Base-by-base conservation (phyloP, 2,888 invertebrate species). In the Mimas tiliae region DNA sequence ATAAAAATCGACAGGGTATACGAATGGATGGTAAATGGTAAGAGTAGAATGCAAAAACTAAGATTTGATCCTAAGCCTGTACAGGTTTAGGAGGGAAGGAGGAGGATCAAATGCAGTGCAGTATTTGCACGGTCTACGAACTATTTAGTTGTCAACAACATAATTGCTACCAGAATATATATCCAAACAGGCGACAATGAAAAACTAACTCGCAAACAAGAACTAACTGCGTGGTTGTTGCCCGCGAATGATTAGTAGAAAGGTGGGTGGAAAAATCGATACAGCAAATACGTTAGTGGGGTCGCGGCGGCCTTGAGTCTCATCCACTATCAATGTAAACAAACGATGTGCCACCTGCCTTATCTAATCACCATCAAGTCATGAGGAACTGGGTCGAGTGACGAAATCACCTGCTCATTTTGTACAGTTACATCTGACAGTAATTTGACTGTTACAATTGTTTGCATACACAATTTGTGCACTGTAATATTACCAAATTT, bases 321-420 rank as follows among this genome's bases (percentile, higher is more conserved):
- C 51, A 51, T 51, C 62, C 67, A 69, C 72, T 81, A 81, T 80
- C 80, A 76, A 75, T 72, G 78, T 75, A 82, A 82, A 82, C 84
- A 81, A 70, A 74, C 74, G 70, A 71, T 72, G 11, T 45, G 45
- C 70, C 75, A 72, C 67, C 72, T 75, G 72, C 71, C 72, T 73
- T 83, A 87, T 84, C 85, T 80, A 81, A 85, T 87, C 87, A 73
- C 53, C 74, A 77, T 75, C 76, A 68, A 9, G 65, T 42, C 53
- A 62, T 62, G 68, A 51, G 66, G 71, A 85, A 80, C 74, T 80
- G 78, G 87, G 84, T 80, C 84, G 75, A 74, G 74, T 86, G 84
- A 79, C 76, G 87, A 85, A 85, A 86, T 69, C 69, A 53, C 72
- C 33, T 3, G 47, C 55, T 19, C 48, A 14, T 58, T 53, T 34